A percentile compares a stretch with the other conserved stretches of the same genome.
These are phyloP conservation scores for Gastracanthus pulcherrimus DNA, from an alignment of 2,888 invertebrate species.

Conservation along the genomic window DNA sequence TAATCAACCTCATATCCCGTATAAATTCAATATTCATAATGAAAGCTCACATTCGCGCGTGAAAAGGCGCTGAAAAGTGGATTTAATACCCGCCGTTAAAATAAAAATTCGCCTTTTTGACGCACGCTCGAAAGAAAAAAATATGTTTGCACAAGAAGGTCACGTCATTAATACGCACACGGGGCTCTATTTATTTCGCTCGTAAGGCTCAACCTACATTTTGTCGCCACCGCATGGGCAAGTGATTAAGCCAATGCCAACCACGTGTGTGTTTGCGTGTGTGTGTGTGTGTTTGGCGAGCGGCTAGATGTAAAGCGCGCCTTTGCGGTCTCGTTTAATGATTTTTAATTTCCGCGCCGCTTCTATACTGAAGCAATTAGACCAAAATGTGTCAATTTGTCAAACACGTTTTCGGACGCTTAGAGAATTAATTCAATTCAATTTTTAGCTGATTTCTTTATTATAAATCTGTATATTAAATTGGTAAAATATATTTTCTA, in stretches of 20 bases:
- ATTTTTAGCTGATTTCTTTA: too few species aligned
- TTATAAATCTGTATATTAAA: too few species aligned
- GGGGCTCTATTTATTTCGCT: conserved; percentile 37
- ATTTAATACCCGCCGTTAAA: not conserved
- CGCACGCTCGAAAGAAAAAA: not conserved
- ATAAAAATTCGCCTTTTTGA: not conserved
- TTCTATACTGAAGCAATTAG: not conserved
- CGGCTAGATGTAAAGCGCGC: not conserved
- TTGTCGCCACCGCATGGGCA: conserved; percentile 13
- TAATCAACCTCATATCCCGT: not conserved
- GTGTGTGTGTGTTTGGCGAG: not conserved
- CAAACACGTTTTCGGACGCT: too few species aligned
- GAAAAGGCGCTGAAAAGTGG: not conserved
- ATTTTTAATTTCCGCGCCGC: not conserved
- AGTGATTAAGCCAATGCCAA: conserved; percentile 62
- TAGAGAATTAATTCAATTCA: too few species aligned
- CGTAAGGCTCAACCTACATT: conserved; percentile 56
- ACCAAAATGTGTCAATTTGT: not conserved
- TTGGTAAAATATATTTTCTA: too few species aligned
- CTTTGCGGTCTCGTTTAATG: not conserved
- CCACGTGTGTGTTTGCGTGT: not conserved
- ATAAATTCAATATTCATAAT: not conserved
- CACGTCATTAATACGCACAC: conserved; percentile 26
- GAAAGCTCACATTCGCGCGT: not conserved
- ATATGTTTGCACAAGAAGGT: conserved; percentile 4